Evolutionary conservation across 2,888 invertebrate species (phyloP).

Genomic region (Catocala sponsa): DNA sequence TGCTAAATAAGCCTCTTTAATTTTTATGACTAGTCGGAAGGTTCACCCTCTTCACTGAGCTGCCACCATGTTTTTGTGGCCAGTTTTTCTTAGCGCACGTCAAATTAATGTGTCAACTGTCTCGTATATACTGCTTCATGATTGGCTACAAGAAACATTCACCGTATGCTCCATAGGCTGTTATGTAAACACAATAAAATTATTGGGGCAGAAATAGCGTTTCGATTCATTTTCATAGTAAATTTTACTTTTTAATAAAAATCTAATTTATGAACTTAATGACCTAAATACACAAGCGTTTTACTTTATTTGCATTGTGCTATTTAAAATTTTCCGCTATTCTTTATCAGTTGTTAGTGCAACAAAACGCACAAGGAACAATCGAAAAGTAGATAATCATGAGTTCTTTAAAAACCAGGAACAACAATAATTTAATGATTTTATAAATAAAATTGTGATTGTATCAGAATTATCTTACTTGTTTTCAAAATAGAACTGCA

Average conservation of each 20-base stretch:
- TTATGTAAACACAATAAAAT: neutral
- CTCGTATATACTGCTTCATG: neutral
- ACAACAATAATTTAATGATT: too few relatives aligned
- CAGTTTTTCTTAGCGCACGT: conserved; percentile 32
- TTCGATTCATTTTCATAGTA: conserved; percentile 15
- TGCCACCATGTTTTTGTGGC: conserved; percentile 84
- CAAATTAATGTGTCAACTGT: conserved; percentile 27
- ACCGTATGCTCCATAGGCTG: conserved; percentile 18
- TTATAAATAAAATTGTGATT: too few relatives aligned
- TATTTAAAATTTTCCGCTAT: too few relatives aligned
- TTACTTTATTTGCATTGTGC: too few relatives aligned
- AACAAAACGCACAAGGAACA: conserved; percentile 14
- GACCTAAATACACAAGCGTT: too few relatives aligned
- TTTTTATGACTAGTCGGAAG: conserved; percentile 79
- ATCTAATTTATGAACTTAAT: too few relatives aligned
- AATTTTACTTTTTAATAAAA: too few relatives aligned
- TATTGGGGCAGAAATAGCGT: conserved; percentile 12
- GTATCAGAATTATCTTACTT: too few relatives aligned
- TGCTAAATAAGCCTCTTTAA: conserved; percentile 82
- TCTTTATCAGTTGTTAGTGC: neutral
- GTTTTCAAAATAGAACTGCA: too few relatives aligned
- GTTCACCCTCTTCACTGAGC: conserved; percentile 81
- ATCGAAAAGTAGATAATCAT: conserved; percentile 5
- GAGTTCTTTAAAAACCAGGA: too few relatives aligned
- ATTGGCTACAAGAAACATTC: conserved; percentile 17